Percentiles rank a stretch among this genome's conserved stretches.
phyloP scores from a whole-genome alignment of 2,888 invertebrate species.

The Pteria penguin region DNA sequence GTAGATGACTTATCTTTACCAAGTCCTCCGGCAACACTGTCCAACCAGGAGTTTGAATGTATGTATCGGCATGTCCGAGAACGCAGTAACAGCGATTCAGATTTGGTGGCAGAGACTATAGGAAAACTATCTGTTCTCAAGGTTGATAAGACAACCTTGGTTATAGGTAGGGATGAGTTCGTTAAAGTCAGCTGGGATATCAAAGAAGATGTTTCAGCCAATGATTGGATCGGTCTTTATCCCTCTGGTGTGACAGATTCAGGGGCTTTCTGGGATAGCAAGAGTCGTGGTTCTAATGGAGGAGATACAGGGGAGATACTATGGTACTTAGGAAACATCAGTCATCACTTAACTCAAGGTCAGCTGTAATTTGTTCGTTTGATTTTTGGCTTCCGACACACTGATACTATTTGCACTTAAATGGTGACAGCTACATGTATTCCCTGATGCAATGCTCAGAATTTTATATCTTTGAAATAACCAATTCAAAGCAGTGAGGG shows the following conservation, averaged over 20 bases:
- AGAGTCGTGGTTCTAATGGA: conserved; percentile 77
- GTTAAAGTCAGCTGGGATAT: conserved; percentile 80
- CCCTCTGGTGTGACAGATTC: conserved; percentile 76
- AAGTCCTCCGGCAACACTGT: conserved; percentile 58
- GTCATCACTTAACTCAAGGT: conserved; percentile 77
- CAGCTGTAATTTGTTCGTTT: conserved; percentile 23
- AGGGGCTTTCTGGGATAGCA: conserved; percentile 78
- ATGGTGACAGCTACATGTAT: background rate
- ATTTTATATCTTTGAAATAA: too few relatives aligned
- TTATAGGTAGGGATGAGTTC: conserved; percentile 65
- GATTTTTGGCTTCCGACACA: background rate
- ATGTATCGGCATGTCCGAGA: conserved; percentile 62
- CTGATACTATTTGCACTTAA: background rate
- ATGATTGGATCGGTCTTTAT: conserved; percentile 81
- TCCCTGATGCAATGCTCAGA: too few relatives aligned
- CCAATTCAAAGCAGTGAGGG: too few relatives aligned
- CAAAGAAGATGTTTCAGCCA: conserved; percentile 76
- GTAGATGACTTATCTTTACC: conserved; percentile 72
- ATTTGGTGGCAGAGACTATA: conserved; percentile 59
- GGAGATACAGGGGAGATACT: conserved; percentile 77
- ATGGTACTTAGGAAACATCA: conserved; percentile 78
- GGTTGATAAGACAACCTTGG: conserved; percentile 74
- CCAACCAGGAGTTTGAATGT: conserved; percentile 54
- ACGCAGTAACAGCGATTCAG: conserved; percentile 75
- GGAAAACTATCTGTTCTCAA: conserved; percentile 72